Percentiles rank a stretch among this genome's conserved stretches.
phyloP scores from a whole-genome alignment of 2,888 invertebrate species.

The Melanostoma scalare region DNA sequence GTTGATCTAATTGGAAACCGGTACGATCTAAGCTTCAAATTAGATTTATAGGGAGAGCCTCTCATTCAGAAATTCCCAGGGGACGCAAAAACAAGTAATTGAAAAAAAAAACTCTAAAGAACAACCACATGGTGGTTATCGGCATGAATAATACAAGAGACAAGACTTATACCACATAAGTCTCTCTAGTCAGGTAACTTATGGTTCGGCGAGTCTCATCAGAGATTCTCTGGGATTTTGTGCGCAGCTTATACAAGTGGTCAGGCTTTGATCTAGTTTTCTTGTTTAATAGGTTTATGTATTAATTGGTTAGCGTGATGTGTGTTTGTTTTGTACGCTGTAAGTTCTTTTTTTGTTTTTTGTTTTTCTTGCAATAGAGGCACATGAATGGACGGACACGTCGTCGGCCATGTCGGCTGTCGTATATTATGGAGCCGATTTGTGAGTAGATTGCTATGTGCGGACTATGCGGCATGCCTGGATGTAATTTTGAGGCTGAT shows the following conservation, averaged over 20 bases:
- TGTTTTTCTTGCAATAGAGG: constrained; percentile 23
- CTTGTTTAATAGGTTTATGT: constrained; percentile 66
- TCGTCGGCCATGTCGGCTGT: background rate
- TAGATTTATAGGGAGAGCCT: constrained; percentile 21
- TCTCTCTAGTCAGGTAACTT: constrained; percentile 26
- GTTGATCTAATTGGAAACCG: constrained; percentile 76
- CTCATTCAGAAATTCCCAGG: constrained; percentile 17
- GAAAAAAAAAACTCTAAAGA: constrained; percentile 32
- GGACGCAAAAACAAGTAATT: constrained; percentile 5
- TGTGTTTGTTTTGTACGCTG: constrained; percentile 49
- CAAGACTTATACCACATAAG: background rate
- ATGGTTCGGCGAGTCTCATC: constrained; percentile 34
- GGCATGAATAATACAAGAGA: constrained; percentile 27
- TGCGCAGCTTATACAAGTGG: constrained; percentile 67
- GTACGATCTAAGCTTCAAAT: constrained; percentile 70
- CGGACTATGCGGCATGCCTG: constrained; percentile 27
- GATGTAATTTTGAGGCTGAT: constrained; percentile 54
- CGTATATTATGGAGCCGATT: constrained; percentile 1
- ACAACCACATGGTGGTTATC: constrained; percentile 45
- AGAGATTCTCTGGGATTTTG: constrained; percentile 61
- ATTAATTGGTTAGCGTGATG: constrained; percentile 69
- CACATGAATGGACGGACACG: constrained; percentile 7
- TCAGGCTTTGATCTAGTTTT: constrained; percentile 68
- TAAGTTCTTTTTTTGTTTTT: constrained; percentile 8
- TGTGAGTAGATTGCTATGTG: constrained; percentile 19